Evolutionary conservation across 2,888 invertebrate genomes (phyloP), one percentile per base, ranked within the genome.

Genomic region (Himalopsyche anomala): DNA sequence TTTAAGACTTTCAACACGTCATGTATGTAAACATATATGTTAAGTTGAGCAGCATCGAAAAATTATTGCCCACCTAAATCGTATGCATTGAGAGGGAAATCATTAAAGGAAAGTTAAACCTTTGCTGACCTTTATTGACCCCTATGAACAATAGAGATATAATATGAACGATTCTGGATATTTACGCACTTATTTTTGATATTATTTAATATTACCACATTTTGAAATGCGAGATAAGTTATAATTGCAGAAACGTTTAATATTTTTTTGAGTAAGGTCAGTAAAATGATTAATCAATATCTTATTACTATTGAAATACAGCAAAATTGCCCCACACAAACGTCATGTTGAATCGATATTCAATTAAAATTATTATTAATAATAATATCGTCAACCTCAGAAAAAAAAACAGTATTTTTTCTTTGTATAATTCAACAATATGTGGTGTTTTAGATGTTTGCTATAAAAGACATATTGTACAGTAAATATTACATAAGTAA

Each of bases 91-190:
- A 56, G 56, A 62, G 62, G 62, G 62, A 62, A 62, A 62, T 62
- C 62, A 62, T 62, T 62, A 62, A 62, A 62, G 62, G 62, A 62
- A 62, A 62, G 62, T 62, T 62, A 62, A 62, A 62, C 62, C 62
- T 62, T 62, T 19, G n/a, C 19, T 62, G 62, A 62, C 62, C 62
- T 28, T 8, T 62, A 3, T 51, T 28, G 28, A 62, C 62, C 62
- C 19, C 62, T 28, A 28, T 15, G 62, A 28, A 62, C 62, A 62
- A 62, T 62, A 62, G 62, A 62, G 62, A 19, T 62, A 19, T 62
- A 28, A 28, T 28, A 19, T 62, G 19, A 56, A 8, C 15, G 62
- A n/a, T 19, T 62, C 62, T 56, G 17, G n/a, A 56, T 5, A 56
- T 5, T 19, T 4, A 62, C 62, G n/a, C 62, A 62, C 28, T 19